These are phyloP conservation scores for Trissoscelio sp. DNA, from an alignment of 2,888 invertebrate genomes.

Conservation along the genomic window DNA sequence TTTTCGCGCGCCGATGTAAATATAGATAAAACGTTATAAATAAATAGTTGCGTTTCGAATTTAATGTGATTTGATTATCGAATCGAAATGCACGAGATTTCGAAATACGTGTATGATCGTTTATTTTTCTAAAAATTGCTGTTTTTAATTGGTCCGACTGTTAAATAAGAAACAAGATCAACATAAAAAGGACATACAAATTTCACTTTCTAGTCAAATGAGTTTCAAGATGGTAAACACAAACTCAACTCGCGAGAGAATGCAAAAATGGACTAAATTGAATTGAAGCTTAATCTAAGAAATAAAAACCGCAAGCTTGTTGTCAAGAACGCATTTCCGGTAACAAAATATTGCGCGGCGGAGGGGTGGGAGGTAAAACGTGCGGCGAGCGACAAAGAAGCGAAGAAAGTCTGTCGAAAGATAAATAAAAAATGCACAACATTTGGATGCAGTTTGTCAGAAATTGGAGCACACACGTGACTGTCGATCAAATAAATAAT, in stretches of 20 bases:
- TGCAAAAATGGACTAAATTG: no score
- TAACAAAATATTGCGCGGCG: neutral
- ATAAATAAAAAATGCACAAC: neutral
- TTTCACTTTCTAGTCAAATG: no score
- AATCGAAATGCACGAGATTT: no score
- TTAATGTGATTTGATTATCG: constrained; percentile 2
- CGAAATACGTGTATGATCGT: neutral
- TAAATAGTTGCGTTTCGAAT: constrained; percentile 10
- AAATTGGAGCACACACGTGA: constrained; percentile 42
- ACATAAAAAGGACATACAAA: no score
- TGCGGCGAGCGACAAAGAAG: neutral
- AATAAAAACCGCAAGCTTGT: neutral
- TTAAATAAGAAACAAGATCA: no score
- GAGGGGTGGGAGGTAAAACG: no score
- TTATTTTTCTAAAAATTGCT: constrained; percentile 2
- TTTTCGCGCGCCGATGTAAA: constrained; percentile 2
- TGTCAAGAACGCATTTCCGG: constrained; percentile 8
- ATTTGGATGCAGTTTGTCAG: neutral
- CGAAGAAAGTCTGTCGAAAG: neutral
- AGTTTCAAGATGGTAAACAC: no score
- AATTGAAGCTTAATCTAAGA: no score
- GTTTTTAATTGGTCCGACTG: no score
- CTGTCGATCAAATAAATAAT: constrained; percentile 39
- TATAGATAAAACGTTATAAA: constrained; percentile 27
- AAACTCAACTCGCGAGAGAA: no score